These are phyloP conservation scores for human DNA, from an alignment of 2,113 vertebrate genomes.

Conservation along the genomic window DNA sequence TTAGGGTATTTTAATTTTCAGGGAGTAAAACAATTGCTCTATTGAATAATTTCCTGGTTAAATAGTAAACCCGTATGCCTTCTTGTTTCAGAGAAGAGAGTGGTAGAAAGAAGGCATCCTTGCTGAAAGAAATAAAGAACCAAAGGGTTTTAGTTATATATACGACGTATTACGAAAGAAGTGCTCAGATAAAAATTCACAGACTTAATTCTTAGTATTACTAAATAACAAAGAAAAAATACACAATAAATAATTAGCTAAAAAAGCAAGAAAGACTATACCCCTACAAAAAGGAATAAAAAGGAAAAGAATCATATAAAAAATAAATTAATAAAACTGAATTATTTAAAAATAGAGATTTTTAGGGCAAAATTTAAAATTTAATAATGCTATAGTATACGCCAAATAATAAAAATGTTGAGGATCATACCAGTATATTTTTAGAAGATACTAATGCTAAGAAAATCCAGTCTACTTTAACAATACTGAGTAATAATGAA, in stretches of 20 bases:
- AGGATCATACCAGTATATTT: background rate
- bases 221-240: background rate
- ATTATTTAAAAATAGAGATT: background rate
- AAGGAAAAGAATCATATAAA: background rate
- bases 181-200: background rate
- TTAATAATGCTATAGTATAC: background rate
- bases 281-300: background rate
- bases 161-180: background rate
- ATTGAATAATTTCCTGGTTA: fast-evolving
- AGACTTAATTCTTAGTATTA: background rate
- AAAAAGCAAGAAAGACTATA: background rate
- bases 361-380: background rate
- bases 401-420: background rate
- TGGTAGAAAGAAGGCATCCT: background rate
- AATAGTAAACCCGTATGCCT: background rate
- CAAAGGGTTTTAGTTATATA: background rate
- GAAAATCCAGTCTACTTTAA: background rate
- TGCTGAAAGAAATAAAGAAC: background rate
- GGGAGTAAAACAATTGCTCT: background rate
- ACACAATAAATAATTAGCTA: background rate
- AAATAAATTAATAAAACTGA: background rate
- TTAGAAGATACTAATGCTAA: background rate
- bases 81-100: background rate
- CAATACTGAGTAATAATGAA: background rate
- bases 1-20: background rate